phyloP scores from a whole-genome alignment of 30 jellyfish, hydroid and myxozoan genomes.

The Aurelia sp. region DNA sequence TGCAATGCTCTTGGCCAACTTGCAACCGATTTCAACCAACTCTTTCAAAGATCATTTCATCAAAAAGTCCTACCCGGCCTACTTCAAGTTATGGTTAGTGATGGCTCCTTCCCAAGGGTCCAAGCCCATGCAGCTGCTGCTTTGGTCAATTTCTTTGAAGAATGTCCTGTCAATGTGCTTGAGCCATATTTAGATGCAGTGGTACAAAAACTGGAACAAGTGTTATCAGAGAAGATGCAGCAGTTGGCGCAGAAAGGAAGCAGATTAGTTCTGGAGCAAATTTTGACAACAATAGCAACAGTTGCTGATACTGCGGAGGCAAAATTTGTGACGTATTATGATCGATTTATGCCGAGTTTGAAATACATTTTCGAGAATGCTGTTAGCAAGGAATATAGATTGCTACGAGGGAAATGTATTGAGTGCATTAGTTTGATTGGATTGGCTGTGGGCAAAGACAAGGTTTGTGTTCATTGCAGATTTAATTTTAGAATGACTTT shows the following conservation, averaged over 20 bases:
- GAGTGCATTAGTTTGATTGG: conserved; percentile 99
- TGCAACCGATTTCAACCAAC: conserved; percentile 93
- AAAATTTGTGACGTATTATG: conserved; percentile 91
- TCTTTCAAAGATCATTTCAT: conserved; percentile 91
- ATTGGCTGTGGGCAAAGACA: conserved; percentile 98
- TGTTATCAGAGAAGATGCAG: conserved; percentile 86
- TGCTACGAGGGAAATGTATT: conserved; percentile 96
- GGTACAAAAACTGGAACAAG: conserved; percentile 87
- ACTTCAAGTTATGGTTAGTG: conserved; percentile 78
- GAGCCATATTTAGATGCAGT: conserved; percentile 98
- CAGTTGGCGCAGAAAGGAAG: conserved; percentile 91
- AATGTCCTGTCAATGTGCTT: conserved; percentile 91
- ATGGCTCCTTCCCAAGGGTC: conserved; percentile 94
- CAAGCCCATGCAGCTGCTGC: conserved; percentile 99
- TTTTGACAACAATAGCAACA: conserved; percentile 96
- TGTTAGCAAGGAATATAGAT: conserved; percentile 84
- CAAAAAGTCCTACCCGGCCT: conserved; percentile 87
- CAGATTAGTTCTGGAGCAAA: conserved; percentile 92
- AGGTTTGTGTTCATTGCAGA: conserved; percentile 53
- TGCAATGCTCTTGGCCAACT: conserved; percentile 99
- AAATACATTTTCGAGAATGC: conserved; percentile 94
- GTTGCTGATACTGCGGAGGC: conserved; percentile 99
- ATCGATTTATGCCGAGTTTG: conserved; percentile 97
- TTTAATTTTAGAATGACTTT: too few relatives aligned
- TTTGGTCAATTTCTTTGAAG: conserved; percentile 98